Evolutionary conservation across 2,888 invertebrate genomes (phyloP), one percentile per base, ranked within the genome.

Genomic region (Epinotia bilunana): DNA sequence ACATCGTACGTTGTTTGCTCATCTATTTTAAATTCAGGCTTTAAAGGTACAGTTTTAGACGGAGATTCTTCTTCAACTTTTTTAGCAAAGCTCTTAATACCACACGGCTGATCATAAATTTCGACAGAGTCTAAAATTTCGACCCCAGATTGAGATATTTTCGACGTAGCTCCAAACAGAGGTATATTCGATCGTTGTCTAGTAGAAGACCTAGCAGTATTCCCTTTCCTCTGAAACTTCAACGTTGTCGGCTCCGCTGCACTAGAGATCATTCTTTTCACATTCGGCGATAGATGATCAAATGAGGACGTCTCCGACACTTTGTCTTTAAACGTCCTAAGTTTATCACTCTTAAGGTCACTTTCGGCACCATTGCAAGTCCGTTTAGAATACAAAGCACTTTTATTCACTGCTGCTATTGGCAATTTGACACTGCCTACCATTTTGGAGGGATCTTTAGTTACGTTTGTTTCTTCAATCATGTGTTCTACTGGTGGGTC

Each of bases 241-340:
- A 90, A 86, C 77, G 90, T 89, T 60, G 90, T 91, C 0, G 90
- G 88, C 78, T 92, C 92, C 1, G 89, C 85, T 12, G 95, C 95
- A 85, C 95, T 92, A 4, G 95, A 95, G 77, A 95, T 91, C 90
- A 95, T 95, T 78, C 95, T 90, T 84, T 95, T 95, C 5, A 95
- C 95, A 82, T 95, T 95, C 5, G 95, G 95, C 20, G 95, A 95
- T 16, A 95, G 89, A 82, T 95, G 94, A 73, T 94, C 94, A 83
- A 95, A 95, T 63, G 92, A 84, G 1, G 88, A 82, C 73, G 86
- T 81, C 73, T 92, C 84, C 81, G 84, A 84, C 4, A 77, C 74
- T 58, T 79, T 78, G 77, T 93, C 93, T 82, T 87, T 90, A 72
- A 90, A 84, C 79, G 88, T 90, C 81, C 90, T 91, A 83, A 87